Conservation (phyloP, 2,113 vertebrate species). For the Aegotheles bennettii region DNA sequence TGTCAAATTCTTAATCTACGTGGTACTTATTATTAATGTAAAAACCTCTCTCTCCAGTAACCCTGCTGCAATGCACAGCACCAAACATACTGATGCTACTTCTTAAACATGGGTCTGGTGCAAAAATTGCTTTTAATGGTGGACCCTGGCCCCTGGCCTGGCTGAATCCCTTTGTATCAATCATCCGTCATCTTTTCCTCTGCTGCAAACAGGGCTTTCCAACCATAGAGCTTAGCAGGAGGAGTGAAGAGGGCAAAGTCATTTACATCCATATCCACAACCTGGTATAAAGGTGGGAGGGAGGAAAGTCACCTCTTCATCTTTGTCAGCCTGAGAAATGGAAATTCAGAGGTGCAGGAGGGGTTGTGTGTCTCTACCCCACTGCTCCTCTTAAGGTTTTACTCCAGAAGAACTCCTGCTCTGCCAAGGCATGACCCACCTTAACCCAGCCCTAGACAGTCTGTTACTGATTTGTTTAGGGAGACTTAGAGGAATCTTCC, state of each 20-base stretch:
- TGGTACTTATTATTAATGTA: neutral
- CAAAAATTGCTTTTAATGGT: neutral
- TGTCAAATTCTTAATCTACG: neutral
- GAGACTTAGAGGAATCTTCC: neutral
- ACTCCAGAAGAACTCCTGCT: neutral
- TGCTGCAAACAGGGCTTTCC: neutral
- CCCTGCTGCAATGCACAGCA: neutral
- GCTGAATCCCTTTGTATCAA: neutral
- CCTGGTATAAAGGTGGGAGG: neutral
- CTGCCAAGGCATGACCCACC: neutral
- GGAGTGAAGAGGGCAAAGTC: accelerated
- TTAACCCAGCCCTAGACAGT: neutral
- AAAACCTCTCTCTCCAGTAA: neutral
- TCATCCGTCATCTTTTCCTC: neutral
- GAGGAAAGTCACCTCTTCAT: neutral
- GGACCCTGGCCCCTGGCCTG: neutral
- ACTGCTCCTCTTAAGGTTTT: neutral
- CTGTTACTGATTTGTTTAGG: neutral
- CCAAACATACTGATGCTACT: neutral
- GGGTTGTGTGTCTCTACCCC: neutral
- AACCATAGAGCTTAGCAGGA: neutral
- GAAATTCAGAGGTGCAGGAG: neutral
- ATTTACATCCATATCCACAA: neutral
- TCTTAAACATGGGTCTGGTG: neutral
- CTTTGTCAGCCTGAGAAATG: neutral